Conservation (phyloP, 2,113 vertebrate species). For the Macquaria australasica region DNA sequence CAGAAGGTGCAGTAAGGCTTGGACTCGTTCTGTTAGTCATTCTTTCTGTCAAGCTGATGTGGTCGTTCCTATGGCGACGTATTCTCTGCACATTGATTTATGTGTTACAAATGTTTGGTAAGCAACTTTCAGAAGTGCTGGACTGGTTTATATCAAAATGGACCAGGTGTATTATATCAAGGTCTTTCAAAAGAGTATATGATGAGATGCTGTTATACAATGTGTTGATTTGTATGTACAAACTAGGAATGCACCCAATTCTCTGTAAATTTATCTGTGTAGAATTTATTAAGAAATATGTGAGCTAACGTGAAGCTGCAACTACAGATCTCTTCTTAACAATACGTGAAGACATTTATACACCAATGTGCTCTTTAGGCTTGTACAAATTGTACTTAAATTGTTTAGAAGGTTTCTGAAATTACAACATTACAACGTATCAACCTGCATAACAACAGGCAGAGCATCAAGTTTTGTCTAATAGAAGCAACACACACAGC, state of each 20-base stretch:
- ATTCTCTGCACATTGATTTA: constrained; percentile 72
- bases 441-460: background rate
- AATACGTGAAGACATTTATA: background rate
- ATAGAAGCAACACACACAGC: background rate
- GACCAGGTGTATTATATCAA: constrained; percentile 57
- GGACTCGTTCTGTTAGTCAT: constrained; percentile 41
- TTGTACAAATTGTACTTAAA: background rate
- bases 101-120: constrained; percentile 72
- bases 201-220: constrained; percentile 17
- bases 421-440: background rate
- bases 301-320: background rate
- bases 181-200: constrained; percentile 48
- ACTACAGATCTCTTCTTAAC: background rate
- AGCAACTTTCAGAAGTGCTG: constrained; percentile 75
- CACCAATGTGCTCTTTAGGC: background rate
- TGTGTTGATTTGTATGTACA: constrained; percentile 6
- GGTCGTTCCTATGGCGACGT: constrained; percentile 68
- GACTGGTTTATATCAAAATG: constrained; percentile 66
- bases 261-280: background rate
- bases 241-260: background rate
- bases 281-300: background rate
- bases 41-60: constrained; percentile 70
- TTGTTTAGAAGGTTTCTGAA: background rate
- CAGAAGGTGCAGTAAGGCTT: constrained; percentile 33
- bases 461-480: background rate